Percentiles rank a stretch among this genome's conserved stretches.
phyloP scores from a whole-genome alignment of 2,797 vertebrate genomes.

The Perodicticus potto region DNA sequence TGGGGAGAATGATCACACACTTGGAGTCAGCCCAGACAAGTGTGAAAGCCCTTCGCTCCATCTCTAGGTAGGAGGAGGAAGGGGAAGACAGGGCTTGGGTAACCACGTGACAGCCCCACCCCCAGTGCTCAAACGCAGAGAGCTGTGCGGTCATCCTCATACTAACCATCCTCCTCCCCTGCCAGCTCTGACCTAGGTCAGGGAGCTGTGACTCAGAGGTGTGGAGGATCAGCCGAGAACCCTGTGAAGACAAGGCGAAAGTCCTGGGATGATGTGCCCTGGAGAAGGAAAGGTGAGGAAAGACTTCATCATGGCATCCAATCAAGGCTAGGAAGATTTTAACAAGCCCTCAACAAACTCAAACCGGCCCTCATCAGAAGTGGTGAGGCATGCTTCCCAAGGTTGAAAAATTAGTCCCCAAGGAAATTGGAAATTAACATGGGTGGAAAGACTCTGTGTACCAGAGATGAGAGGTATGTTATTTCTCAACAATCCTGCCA shows the following conservation, averaged over 20 bases:
- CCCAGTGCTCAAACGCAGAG: neutral
- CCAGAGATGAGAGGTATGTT: fast-evolving
- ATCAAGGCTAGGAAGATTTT: conserved; percentile 22
- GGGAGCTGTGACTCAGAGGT: conserved; percentile 59
- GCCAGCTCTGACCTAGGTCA: neutral
- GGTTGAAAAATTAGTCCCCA: conserved; percentile 48
- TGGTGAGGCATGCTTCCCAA: neutral
- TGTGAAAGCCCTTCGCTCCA: conserved; percentile 77
- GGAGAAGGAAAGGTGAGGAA: neutral
- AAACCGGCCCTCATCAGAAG: conserved; percentile 16
- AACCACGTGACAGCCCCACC: neutral
- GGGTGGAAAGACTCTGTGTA: neutral
- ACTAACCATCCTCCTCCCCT: neutral
- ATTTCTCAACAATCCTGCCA: neutral
- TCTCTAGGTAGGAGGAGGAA: conserved; percentile 1
- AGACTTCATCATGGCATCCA: neutral
- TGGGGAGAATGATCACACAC: conserved; percentile 78
- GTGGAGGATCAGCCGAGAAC: neutral
- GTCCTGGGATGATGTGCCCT: neutral
- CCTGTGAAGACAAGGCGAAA: neutral
- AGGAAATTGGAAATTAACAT: conserved; percentile 15
- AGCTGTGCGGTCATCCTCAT: conserved; percentile 23
- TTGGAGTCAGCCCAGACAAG: conserved; percentile 77
- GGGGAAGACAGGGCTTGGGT: neutral
- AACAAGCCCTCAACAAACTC: neutral